Evolutionary conservation across 2,113 vertebrate species (phyloP).

Genomic region (Phrynosoma blainvillii): DNA sequence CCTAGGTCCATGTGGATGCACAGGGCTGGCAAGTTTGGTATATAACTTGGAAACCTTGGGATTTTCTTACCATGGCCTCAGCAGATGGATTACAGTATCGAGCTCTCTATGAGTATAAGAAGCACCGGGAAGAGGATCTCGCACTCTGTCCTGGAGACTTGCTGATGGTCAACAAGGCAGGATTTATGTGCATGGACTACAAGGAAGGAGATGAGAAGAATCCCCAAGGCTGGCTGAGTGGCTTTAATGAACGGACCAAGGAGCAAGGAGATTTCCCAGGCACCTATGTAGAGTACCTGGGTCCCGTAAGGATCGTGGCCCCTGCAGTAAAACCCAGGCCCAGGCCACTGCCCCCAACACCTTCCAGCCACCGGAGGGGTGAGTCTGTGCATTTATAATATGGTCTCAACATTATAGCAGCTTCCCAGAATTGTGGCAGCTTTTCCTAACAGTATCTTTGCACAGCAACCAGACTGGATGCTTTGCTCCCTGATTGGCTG

Average conservation of each 20-base stretch:
- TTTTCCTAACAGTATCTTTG: not conserved
- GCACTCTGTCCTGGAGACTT: conserved; percentile 80
- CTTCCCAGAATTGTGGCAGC: not conserved
- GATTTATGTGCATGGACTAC: conserved; percentile 67
- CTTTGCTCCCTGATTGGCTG: not conserved
- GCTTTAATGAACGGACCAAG: conserved; percentile 83
- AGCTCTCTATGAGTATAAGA: conserved; percentile 83
- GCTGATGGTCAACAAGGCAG: conserved; percentile 76
- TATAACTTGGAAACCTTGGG: not conserved
- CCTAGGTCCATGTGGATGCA: rapidly evolving
- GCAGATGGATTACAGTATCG: conserved; percentile 83
- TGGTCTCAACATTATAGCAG: not conserved
- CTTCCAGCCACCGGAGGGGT: conserved; percentile 71
- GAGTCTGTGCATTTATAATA: conserved; percentile 55
- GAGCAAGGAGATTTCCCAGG: conserved; percentile 84
- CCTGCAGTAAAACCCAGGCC: conserved; percentile 71
- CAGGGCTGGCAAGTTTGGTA: rapidly evolving
- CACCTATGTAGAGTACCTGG: conserved; percentile 85
- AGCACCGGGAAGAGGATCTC: conserved; percentile 81
- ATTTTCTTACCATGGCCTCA: conserved; percentile 65
- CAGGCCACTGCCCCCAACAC: conserved; percentile 72
- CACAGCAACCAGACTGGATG: not conserved
- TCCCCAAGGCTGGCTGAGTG: conserved; percentile 82
- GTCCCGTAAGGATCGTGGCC: conserved; percentile 58
- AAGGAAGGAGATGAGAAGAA: conserved; percentile 80